Evolutionary conservation across 2,888 invertebrate species (phyloP), one percentile per base, ranked within the genome.

Genomic region (Helobdella robusta): DNA sequence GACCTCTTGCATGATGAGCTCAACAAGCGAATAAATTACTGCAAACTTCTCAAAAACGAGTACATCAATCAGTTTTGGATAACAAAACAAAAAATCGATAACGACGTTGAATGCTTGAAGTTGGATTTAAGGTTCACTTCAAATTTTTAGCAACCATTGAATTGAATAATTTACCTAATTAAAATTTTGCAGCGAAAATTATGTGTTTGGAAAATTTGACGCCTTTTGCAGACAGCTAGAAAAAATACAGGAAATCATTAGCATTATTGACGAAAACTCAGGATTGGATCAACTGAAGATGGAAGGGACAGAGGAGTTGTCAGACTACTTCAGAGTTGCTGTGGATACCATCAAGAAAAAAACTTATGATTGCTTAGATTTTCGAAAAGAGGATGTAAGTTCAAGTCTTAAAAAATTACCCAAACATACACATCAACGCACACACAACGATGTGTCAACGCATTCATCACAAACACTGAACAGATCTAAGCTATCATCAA

Each of bases 181-280:
- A 48, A 48, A 4, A 25, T 50, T 44, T 69, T 70, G 30, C 70
- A 92, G 92, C 1, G 93, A 94, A 81, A 94, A 93, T 77, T 94
- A 94, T 76, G 93, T 95, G 0, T 95, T 95, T 78, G 95, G 94
- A 44, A 91, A 93, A 82, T 94, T 94, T 75, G 92, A 94, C 76
- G 88, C 90, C 0, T 95, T 95, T 79, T 93, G 93, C 76, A 87
- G 86, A 70, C 84, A 94, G 35, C 81, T 95, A 20, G 85, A 87
- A 71, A 89, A 90, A 77, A 90, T 95, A 44, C 86, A 91, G 20
- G 84, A 86, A 0, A 89, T 92, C 85, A 91, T 94, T 73, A 88
- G 90, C 80, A 83, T 91, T 50, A 89, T 94, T 77, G 90, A 93
- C 71, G 89, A 72, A 79, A 93, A 69, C 88, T 91, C 78, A 85